A percentile compares a stretch with the other conserved stretches of the same genome.
Conservation (phyloP, 2,113 vertebrate species). For the Oplegnathus fasciatus region DNA sequence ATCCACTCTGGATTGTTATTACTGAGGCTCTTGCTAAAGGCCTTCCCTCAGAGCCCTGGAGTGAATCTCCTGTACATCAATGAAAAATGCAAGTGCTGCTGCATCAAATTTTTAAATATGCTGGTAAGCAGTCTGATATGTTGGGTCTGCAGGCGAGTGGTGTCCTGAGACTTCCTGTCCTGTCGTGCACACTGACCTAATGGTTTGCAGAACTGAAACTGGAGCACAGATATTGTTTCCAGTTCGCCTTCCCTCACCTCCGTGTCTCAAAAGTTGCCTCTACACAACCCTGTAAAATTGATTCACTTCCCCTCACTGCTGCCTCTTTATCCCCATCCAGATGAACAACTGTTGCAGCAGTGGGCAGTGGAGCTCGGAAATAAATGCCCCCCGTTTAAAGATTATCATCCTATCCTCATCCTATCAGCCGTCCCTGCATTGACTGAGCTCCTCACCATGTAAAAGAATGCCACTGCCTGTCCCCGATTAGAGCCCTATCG, state of each 20-base stretch:
- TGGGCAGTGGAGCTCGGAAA: constrained; percentile 64
- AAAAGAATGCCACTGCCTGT: constrained; percentile 64
- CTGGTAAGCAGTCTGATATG: constrained; percentile 50
- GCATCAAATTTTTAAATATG: constrained; percentile 53
- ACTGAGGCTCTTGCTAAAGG: constrained; percentile 31
- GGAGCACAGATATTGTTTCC: constrained; percentile 45
- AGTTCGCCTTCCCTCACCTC: constrained; percentile 40
- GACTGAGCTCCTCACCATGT: constrained; percentile 51
- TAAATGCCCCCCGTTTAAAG: constrained; percentile 69
- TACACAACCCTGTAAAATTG: constrained; percentile 49
- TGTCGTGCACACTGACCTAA: constrained; percentile 41
- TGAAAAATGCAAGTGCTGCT: constrained; percentile 39
- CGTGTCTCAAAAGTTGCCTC: constrained; percentile 34
- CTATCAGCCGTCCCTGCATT: constrained; percentile 63
- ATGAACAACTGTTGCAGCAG: constrained; percentile 63
- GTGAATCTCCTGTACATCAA: constrained; percentile 34
- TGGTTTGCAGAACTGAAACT: constrained; percentile 29
- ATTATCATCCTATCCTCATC: constrained; percentile 56
- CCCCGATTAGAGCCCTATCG: constrained; percentile 73
- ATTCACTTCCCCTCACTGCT: constrained; percentile 55
- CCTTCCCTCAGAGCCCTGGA: constrained; percentile 13
- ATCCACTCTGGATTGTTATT: constrained; percentile 38
- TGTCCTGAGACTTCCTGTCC: constrained; percentile 55
- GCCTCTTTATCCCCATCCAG: constrained; percentile 57
- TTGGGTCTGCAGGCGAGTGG: constrained; percentile 30